These are phyloP conservation scores for Gymnoscopelus braueri DNA, from an alignment of 2,797 vertebrate species.

Conservation along the genomic window DNA sequence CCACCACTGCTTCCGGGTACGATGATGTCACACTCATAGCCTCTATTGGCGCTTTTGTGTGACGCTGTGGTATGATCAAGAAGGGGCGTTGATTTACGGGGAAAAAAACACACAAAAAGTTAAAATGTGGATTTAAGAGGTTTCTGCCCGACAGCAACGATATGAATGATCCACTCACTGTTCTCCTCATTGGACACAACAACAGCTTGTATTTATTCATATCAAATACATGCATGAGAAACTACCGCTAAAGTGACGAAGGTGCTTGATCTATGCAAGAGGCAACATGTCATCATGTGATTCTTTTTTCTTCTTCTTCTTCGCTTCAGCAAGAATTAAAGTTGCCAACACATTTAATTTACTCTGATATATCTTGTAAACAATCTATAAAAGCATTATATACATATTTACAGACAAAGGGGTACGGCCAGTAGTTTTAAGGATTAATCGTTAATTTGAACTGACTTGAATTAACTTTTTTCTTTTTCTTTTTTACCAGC, in stretches of 20 bases:
- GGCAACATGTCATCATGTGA: constrained; percentile 23
- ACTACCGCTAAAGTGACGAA: constrained; percentile 74
- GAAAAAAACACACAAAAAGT: too few species aligned
- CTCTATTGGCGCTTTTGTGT: too few species aligned
- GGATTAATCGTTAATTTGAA: constrained; percentile 12
- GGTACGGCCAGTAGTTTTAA: constrained; percentile 1
- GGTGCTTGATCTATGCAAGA: constrained; percentile 66
- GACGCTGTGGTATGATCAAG: too few species aligned
- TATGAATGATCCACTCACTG: too few species aligned
- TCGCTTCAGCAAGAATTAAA: constrained; percentile 53
- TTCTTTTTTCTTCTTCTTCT: constrained; percentile 12
- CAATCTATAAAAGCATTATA: constrained; percentile 63
- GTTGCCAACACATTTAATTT: constrained; percentile 56
- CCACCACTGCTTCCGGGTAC: too few species aligned
- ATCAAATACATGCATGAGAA: constrained; percentile 36
- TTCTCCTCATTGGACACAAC: too few species aligned
- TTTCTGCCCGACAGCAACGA: too few species aligned
- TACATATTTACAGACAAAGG: constrained; percentile 63
- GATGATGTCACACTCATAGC: too few species aligned
- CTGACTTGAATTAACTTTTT: not conserved
- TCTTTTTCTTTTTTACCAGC: not conserved
- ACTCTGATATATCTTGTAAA: constrained; percentile 61
- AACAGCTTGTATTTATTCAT: not conserved
- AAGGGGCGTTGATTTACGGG: too few species aligned
- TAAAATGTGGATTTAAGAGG: too few species aligned